phyloP scores from a whole-genome alignment of 2,888 invertebrate species.

The Automeris io region DNA sequence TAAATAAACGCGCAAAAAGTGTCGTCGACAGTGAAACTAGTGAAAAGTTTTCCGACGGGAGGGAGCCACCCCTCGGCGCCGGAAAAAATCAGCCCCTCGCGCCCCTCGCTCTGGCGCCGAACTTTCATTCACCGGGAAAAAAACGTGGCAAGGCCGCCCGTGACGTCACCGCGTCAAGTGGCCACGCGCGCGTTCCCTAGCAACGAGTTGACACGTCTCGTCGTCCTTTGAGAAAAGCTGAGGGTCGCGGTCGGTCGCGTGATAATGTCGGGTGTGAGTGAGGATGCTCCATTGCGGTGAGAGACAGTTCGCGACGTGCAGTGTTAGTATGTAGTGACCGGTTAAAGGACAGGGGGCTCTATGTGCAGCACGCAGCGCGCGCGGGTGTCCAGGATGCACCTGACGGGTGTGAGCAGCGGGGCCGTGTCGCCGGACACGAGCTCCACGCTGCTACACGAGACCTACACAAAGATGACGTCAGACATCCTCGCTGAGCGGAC shows the following conservation, averaged over 20 bases:
- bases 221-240: conserved; percentile 22
- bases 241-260: conserved; percentile 15
- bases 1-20: conserved; percentile 73
- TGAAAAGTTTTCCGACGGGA: conserved; percentile 72
- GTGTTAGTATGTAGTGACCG: conserved; percentile 51
- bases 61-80: conserved; percentile 65
- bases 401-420: conserved; percentile 70
- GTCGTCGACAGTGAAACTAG: conserved; percentile 74
- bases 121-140: conserved; percentile 80
- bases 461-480: conserved; percentile 92
- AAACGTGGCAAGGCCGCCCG: conserved; percentile 77
- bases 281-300: conserved; percentile 36
- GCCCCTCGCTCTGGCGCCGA: conserved; percentile 72
- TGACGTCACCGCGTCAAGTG: conserved; percentile 74
- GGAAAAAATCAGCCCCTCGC: conserved; percentile 72
- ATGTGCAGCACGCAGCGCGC: conserved; percentile 74
- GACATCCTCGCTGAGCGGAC: conserved; percentile 93
- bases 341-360: conserved; percentile 39
- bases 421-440: conserved; percentile 84
- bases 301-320: conserved; percentile 36
- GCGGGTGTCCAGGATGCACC: conserved; percentile 73
- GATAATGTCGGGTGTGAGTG: conserved; percentile 38
- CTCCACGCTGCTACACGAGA: conserved; percentile 85
- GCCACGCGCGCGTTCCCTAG: conserved; percentile 72
- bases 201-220: conserved; percentile 54